A percentile compares a stretch with the other conserved stretches of the same genome.
These are phyloP conservation scores for Rhyzopertha dominica DNA, from an alignment of 1,140 invertebrate genomes.

Conservation along the genomic window DNA sequence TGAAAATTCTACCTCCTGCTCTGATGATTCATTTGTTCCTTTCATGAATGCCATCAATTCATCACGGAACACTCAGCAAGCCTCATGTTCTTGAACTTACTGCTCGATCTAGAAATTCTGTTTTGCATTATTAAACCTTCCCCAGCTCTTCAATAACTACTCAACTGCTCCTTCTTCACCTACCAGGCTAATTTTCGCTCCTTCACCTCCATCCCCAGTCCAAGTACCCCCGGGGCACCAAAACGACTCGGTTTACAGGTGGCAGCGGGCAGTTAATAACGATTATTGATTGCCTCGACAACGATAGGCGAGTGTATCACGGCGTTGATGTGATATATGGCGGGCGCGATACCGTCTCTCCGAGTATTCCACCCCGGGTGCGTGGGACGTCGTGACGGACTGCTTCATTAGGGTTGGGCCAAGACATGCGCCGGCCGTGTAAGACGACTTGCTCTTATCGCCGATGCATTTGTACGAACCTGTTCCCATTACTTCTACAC, in stretches of 20 bases:
- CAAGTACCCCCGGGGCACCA: no score
- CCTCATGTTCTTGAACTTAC: no score
- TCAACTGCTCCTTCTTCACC: no score
- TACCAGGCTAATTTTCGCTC: no score
- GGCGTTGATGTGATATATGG: constrained; percentile 31
- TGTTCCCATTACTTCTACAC: constrained; percentile 30
- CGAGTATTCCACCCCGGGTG: constrained; percentile 3
- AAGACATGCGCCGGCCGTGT: constrained; percentile 38
- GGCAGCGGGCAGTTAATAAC: constrained; percentile 25
- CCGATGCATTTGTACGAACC: constrained; percentile 40
- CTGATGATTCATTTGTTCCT: no score
- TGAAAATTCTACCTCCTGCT: no score
- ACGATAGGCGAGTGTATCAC: constrained; percentile 25
- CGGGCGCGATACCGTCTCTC: constrained; percentile 3
- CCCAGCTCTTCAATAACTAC: no score
- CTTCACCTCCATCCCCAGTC: no score
- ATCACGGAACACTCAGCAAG: no score
- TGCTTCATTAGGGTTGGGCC: constrained; percentile 40
- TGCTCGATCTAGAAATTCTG: no score
- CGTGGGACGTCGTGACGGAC: constrained; percentile 38
- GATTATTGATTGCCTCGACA: constrained; percentile 23
- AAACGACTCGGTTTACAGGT: constrained; percentile 17
- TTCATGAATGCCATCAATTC: no score
- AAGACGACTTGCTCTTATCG: constrained; percentile 34
- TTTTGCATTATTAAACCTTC: no score